Base-by-base conservation (phyloP, 2,113 vertebrate species). In the Myotis brandtii region DNA sequence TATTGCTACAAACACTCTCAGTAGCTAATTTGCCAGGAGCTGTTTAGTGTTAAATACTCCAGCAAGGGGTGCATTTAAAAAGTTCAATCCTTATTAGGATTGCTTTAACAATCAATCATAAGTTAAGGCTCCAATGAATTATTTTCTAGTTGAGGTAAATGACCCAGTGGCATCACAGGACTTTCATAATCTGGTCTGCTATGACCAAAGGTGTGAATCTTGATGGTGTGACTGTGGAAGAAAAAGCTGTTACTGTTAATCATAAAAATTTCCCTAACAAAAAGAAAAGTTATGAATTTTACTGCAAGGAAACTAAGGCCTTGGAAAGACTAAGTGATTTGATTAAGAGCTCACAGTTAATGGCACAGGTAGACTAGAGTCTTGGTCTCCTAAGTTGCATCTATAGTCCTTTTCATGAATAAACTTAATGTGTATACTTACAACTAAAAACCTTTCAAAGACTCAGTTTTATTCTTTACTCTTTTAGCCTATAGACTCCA, bases 361-460 rank as follows among this genome's bases (percentile, higher is more conserved):
- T 85, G 46, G 2, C 46, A 85, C 27, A 80, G 54, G 46, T 69
- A 54, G 8, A 64, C 52, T 67, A 46, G 21, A 54, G 48, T 86
- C 34, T 86, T 18, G 50, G 10, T 89, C 40, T 86, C 12, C 30
- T 94, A 46, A 66, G 3, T 81, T 86, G 67, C 86, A 4, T 81
- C 40, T 52, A 1, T 80, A 92, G 48, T 69, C 37, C 34, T 75
- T 92, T 75, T 62, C 18, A 23, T 75, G 79, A 85, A 54, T 70
- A 81, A 96, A 82, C 34, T 54, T 94, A 62, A 23, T 70, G 13
- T 69, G 27, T 69, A 23, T 89, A 37, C 11, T 69, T 48, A 64
- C 13, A 87, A 87, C 52, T 69, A 93, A 79, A 95, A 91, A 43
- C 40, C 40, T 88, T 95, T 93, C 20, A 83, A 91, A 91, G 18